phyloP scores from a whole-genome alignment of 30 jellyfish, hydroid and myxozoan genomes.

The Turritopsis rubra region DNA sequence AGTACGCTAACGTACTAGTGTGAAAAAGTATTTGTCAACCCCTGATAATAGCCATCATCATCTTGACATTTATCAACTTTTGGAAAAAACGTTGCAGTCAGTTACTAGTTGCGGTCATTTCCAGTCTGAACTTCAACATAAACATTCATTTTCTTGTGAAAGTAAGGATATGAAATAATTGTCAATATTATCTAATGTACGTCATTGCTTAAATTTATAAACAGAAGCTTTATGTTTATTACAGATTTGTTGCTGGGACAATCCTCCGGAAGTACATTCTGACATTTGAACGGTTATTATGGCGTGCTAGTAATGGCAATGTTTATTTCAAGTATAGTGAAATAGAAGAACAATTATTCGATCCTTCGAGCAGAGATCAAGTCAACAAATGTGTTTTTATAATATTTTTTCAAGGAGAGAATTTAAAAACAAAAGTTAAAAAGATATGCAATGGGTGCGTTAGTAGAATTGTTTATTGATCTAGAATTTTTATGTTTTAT shows the following conservation, averaged over 20 bases:
- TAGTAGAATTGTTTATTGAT: not conserved
- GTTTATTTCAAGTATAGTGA: slow-evolving; percentile 82
- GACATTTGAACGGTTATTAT: slow-evolving; percentile 69
- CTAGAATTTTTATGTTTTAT: no score
- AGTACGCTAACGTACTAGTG: no score
- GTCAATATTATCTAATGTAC: no score
- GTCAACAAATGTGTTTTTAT: slow-evolving; percentile 80
- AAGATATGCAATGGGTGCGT: slow-evolving; percentile 92
- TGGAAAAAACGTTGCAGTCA: no score
- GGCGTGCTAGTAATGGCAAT: slow-evolving; percentile 96
- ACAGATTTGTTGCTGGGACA: slow-evolving; percentile 88
- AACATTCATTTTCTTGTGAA: no score
- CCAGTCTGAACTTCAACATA: no score
- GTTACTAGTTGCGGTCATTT: no score
- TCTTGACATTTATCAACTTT: no score
- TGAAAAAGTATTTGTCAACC: no score
- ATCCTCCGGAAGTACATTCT: slow-evolving; percentile 70
- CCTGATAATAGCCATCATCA: no score
- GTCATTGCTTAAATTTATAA: not conserved
- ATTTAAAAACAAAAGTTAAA: slow-evolving; percentile 69
- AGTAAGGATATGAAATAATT: no score
- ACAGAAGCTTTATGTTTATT: not conserved
- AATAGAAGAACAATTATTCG: slow-evolving; percentile 66
- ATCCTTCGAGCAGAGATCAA: slow-evolving; percentile 77
- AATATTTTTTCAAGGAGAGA: slow-evolving; percentile 91